These are phyloP conservation scores for Elephantulus edwardii DNA, from an alignment of 2,113 vertebrate species.

Conservation along the genomic window DNA sequence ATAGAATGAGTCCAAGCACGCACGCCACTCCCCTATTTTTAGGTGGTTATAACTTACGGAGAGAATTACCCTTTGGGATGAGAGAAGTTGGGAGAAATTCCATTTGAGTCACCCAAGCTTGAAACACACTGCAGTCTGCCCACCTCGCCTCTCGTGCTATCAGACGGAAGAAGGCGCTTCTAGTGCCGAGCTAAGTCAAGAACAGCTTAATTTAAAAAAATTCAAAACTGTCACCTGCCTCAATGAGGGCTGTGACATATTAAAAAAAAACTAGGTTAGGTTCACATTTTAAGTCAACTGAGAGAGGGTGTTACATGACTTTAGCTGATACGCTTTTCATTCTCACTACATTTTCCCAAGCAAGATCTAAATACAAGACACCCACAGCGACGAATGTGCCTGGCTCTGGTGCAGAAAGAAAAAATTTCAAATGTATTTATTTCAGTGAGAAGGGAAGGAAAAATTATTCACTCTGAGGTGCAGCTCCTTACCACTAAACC, in stretches of 20 bases:
- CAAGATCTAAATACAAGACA: constrained; percentile 22
- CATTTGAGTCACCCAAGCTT: constrained; percentile 37
- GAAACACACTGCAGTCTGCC: background rate
- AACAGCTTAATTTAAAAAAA: constrained; percentile 52
- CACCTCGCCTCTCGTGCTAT: background rate
- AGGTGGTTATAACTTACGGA: constrained; percentile 16
- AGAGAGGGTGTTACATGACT: background rate
- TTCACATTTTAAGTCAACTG: constrained; percentile 12
- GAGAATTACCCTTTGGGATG: constrained; percentile 16
- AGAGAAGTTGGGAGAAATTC: constrained; percentile 15
- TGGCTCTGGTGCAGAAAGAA: background rate
- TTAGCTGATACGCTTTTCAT: constrained; percentile 28
- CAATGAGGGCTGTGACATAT: constrained; percentile 25
- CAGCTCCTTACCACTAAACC: too few species aligned
- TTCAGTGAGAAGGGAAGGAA: constrained; percentile 49
- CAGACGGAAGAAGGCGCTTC: constrained; percentile 27
- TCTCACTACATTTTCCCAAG: constrained; percentile 29
- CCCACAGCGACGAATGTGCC: background rate
- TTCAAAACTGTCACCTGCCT: constrained; percentile 52
- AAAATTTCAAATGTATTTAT: constrained; percentile 51
- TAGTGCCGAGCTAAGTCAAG: constrained; percentile 32
- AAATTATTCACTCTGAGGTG: background rate
- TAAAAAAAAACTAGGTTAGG: constrained; percentile 19
- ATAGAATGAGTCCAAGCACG: background rate
- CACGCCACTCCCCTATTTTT: constrained; percentile 8